Percentiles rank a stretch among this genome's conserved stretches.
Conservation (phyloP, 2,113 vertebrate species). For the Channa maculata region DNA sequence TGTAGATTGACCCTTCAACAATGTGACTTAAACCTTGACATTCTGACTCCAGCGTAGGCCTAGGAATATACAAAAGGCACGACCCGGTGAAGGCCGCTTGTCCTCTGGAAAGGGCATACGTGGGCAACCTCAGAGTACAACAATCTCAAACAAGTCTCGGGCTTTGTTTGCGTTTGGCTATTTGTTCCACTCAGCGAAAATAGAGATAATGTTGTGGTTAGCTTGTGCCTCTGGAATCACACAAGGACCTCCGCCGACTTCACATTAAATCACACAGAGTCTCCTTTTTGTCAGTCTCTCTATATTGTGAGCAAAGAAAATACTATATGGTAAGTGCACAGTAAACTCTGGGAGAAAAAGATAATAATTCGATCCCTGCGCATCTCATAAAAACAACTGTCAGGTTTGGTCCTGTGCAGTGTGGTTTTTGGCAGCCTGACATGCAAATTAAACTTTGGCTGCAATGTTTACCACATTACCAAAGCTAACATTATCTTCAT, state of each 20-base stretch:
- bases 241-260: not conserved
- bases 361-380: not conserved
- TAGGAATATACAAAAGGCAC: constrained; percentile 36
- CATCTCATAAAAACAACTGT: constrained; percentile 15
- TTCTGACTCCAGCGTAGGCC: constrained; percentile 39
- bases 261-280: not conserved
- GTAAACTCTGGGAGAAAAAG: not conserved
- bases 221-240: constrained; percentile 10
- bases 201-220: constrained; percentile 21
- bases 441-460: constrained; percentile 50
- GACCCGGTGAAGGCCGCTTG: constrained; percentile 16
- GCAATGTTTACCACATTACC: constrained; percentile 50
- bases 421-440: constrained; percentile 43
- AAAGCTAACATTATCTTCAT: constrained; percentile 40
- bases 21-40: constrained; percentile 42
- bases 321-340: not conserved
- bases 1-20: constrained; percentile 17
- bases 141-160: constrained; percentile 21
- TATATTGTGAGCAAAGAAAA: not conserved
- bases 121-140: constrained; percentile 45
- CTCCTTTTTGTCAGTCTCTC: not conserved
- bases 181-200: constrained; percentile 44
- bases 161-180: constrained; percentile 25
- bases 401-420: constrained; percentile 40
- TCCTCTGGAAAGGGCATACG: constrained; percentile 41